phyloP scores from a whole-genome alignment of 2,797 vertebrate genomes.

The Salmo trutta region DNA sequence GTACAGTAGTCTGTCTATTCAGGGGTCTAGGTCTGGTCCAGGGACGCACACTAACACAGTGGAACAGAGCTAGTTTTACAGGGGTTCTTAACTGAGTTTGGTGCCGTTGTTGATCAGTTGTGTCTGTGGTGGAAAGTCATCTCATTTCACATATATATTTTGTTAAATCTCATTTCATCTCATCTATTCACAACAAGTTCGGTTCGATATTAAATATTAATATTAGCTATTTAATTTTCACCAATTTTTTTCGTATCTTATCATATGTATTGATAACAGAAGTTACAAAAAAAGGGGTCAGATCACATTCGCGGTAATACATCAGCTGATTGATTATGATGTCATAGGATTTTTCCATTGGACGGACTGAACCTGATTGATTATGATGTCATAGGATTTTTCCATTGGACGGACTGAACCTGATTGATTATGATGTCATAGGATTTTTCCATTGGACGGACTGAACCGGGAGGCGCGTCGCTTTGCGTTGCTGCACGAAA shows the following conservation, averaged over 20 bases:
- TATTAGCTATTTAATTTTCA: not conserved
- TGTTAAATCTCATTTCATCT: not conserved
- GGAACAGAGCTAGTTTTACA: not conserved
- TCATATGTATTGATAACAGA: not conserved
- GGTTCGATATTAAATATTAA: not conserved
- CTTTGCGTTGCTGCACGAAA: too few relatives aligned
- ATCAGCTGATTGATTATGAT: not conserved
- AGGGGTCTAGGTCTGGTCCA: not conserved
- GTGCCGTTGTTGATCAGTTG: not conserved
- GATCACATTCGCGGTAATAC: not conserved
- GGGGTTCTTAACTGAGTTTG: not conserved
- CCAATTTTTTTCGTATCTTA: not conserved
- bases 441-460: too few relatives aligned
- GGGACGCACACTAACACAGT: not conserved
- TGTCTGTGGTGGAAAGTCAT: not conserved
- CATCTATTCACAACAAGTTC: not conserved
- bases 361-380: too few relatives aligned
- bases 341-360: not conserved
- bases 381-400: not conserved
- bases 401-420: too few relatives aligned
- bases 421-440: too few relatives aligned
- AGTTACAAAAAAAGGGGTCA: not conserved
- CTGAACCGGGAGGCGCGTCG: too few relatives aligned
- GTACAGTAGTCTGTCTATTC: conserved; percentile 54
- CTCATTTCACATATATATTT: not conserved